Percentiles rank a stretch among this genome's conserved stretches.
Evolutionary conservation across 2,797 vertebrate species (phyloP).

Genomic region (Diplodus sargus): DNA sequence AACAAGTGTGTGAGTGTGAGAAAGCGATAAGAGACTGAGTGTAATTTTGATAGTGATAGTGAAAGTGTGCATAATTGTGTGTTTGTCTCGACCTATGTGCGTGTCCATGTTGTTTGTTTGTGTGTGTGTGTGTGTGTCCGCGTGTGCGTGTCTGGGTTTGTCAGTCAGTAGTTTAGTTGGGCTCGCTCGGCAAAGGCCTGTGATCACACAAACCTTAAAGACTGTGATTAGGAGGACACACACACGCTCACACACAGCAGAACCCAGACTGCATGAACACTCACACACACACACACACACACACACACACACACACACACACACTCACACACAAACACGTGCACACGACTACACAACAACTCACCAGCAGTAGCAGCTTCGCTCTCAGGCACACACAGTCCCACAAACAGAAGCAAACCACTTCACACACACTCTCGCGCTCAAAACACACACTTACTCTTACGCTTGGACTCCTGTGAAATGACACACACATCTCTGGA

Average conservation of each 20-base stretch:
- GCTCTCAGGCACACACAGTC: conserved; percentile 36
- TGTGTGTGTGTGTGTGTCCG: background rate
- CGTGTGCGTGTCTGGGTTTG: conserved; percentile 29
- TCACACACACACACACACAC: conserved; percentile 25
- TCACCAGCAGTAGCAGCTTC: conserved; percentile 27
- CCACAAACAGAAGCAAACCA: conserved; percentile 53
- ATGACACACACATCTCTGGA: conserved; percentile 47
- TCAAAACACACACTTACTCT: conserved; percentile 40
- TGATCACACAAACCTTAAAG: conserved; percentile 79
- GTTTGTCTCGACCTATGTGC: conserved; percentile 23
- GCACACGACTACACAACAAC: conserved; percentile 42
- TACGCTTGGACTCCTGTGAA: conserved; percentile 43
- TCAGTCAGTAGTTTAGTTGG: conserved; percentile 59
- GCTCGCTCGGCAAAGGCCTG: conserved; percentile 59
- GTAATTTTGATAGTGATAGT: background rate
- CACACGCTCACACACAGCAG: conserved; percentile 40
- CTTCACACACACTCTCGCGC: conserved; percentile 13
- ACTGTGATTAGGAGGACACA: conserved; percentile 75
- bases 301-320: background rate
- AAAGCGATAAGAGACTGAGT: too few species aligned
- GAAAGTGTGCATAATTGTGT: conserved; percentile 18
- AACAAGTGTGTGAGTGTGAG: background rate
- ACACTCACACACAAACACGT: conserved; percentile 1
- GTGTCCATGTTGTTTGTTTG: conserved; percentile 34
- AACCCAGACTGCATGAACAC: conserved; percentile 1